Evolutionary conservation across 2,797 vertebrate species (phyloP), one percentile per base, ranked within the genome.

Genomic region (Notolabrus celidotus): DNA sequence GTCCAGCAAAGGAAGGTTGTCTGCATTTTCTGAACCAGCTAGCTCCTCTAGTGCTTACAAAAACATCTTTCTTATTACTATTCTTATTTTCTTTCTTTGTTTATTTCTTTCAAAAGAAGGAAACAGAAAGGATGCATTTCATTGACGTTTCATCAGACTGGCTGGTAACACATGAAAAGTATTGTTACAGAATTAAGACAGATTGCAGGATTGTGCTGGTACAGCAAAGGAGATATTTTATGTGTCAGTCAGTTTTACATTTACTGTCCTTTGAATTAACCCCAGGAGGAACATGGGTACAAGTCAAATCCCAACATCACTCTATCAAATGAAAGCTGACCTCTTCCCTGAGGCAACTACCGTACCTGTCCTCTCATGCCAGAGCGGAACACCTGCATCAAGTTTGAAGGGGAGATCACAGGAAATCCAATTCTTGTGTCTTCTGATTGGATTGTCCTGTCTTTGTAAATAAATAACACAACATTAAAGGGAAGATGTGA

Each of bases 231-330:
- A 54, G 12, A 69, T 62, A 59, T 74, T 63, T 67, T 16, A 77
- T 67, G 38, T 80, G 62, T 74, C 66, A 74, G 33, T 42, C 65
- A 49, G 41, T 75, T 77, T 71, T 77, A 75, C 49, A 73, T 71
- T 62, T 10, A 67, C 47, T 47, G 56, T 56, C 45, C 27, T 74
- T 75, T 77, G 65, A 81, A 62, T 80, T 45, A 66, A 80, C 47
- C 45, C 42, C 12, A 49, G 4, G 53, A 71, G 64, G 61, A 79
- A 62, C 59, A 61, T 55, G 43, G 52, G 23, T 63, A 23, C 27
- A 56, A 58, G 64, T 51, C n/a, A 67, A 70, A 75, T 63, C 42
- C 62, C 58, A 66, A 64, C 54, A 33, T 53, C n/a, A 17, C 43
- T 76, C 15, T 57, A 42, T 70, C 39, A 74, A 82, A 79, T 74